Evolutionary conservation across 2,797 vertebrate genomes (phyloP).

Genomic region (Alca torda): DNA sequence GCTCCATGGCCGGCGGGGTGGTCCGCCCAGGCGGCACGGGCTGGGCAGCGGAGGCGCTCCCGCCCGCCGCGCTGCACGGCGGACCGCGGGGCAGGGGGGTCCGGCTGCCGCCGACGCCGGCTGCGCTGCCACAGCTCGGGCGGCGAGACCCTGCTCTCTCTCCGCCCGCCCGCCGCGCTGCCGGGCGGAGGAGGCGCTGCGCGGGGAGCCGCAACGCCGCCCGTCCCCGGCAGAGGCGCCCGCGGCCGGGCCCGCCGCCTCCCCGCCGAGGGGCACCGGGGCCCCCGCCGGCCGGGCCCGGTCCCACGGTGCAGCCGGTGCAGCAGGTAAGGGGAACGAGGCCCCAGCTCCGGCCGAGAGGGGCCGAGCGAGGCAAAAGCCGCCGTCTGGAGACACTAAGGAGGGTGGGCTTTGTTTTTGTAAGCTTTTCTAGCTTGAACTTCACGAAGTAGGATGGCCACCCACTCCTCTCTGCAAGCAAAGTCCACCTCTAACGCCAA

Average conservation of each 20-base stretch:
- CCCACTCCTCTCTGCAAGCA: background rate
- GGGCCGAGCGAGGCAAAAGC: too few relatives aligned
- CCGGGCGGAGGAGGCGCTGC: constrained; percentile 6
- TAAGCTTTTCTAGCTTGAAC: too few relatives aligned
- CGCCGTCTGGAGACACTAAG: accelerated
- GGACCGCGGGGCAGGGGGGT: background rate
- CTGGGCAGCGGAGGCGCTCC: background rate
- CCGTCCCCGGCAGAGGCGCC: constrained; percentile 20
- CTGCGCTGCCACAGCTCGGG: background rate
- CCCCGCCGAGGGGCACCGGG: background rate
- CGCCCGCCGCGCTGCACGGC: background rate
- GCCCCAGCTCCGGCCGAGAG: background rate
- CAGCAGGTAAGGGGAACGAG: accelerated
- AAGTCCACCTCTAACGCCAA: background rate
- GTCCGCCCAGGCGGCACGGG: too few relatives aligned
- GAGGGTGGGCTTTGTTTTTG: background rate
- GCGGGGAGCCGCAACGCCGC: background rate
- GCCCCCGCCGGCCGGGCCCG: background rate
- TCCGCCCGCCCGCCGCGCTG: background rate
- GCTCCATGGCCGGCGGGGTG: constrained; percentile 3
- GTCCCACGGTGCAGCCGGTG: too few relatives aligned
- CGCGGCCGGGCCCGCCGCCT: background rate
- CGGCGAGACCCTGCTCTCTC: background rate
- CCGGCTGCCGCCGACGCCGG: background rate
- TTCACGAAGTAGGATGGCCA: background rate